Base-by-base conservation (phyloP, 2,797 vertebrate species). In the Onychomys arenicola region DNA sequence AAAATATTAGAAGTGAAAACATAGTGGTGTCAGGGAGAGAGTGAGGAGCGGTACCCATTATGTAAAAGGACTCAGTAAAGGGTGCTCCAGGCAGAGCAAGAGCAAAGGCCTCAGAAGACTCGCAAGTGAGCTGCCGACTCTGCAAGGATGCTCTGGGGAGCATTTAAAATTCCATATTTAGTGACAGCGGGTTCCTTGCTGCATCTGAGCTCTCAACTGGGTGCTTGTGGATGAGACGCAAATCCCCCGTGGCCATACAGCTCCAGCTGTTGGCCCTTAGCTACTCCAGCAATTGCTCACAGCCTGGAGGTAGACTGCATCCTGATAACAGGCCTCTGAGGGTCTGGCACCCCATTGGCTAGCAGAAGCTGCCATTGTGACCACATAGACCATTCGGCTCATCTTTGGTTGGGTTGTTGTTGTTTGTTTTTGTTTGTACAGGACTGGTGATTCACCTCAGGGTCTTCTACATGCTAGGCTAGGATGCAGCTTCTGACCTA, bases 1-100 rank as follows among this genome's bases (percentile, higher is more conserved):
- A 40, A 87, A 81, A 46, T 73, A 82, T 61, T 85, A 83, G 32
- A 94, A 89, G n/a, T 37, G 4, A 87, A 83, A 95, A 95, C 13
- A 37, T 89, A 63, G 55, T 55, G 37, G 55, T 46, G n/a, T 89
- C 32, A 23, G 85, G 43, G 10, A 5, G 14, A 7, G 11, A 6
- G 27, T 89, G 34, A 0, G 27, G 27, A 73, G 90, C 49, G 49
- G 81, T 90, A 29, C 13, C 32, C 89, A 32, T 34, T 75, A 46
- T 0, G 0, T 61, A 59, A 86, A 96, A 43, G 43, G 29, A 17
- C 75, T 89, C 3, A 43, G 29, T 34, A 93, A 88, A 96, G 73
- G 88, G 49, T 57, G 59, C 55, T 59, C 34, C 61, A 75, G 61
- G 75, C 17, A 75, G 43, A 91, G 25, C 34, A 71, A 46, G 5